These are phyloP conservation scores for Aptenodytes forsteri DNA, from an alignment of 2,113 vertebrate genomes.

Conservation along the genomic window DNA sequence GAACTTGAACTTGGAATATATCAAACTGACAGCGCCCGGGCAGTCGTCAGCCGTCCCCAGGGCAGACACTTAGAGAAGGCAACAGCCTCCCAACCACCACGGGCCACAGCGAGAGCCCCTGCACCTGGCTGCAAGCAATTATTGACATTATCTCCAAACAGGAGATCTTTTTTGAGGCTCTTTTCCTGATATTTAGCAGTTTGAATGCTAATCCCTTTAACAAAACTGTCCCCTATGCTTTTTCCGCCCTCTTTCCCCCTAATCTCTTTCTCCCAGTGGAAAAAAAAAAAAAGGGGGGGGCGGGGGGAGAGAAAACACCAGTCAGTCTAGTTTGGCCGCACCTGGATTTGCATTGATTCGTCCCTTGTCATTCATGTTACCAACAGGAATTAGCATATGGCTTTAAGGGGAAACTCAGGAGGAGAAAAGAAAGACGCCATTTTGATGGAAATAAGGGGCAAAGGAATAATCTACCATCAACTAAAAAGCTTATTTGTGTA, in stretches of 20 bases:
- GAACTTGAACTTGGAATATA: constrained; percentile 65
- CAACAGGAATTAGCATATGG: constrained; percentile 89
- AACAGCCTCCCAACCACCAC: constrained; percentile 11
- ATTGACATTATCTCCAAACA: constrained; percentile 74
- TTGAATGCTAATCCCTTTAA: constrained; percentile 82
- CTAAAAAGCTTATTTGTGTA: constrained; percentile 91
- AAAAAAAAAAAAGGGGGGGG: background rate
- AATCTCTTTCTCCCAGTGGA: constrained; percentile 55
- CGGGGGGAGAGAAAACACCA: constrained; percentile 68
- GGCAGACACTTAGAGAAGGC: constrained; percentile 38
- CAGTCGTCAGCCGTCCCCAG: constrained; percentile 21
- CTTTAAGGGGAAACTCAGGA: constrained; percentile 78
- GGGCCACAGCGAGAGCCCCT: constrained; percentile 27
- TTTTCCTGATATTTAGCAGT: constrained; percentile 73
- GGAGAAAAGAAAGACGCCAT: constrained; percentile 84
- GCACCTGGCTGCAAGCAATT: constrained; percentile 81
- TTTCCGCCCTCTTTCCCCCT: constrained; percentile 36
- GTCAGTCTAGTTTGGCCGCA: constrained; percentile 75
- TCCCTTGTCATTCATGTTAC: constrained; percentile 78
- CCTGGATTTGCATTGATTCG: constrained; percentile 84
- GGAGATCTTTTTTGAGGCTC: constrained; percentile 57
- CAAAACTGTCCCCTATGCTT: constrained; percentile 77
- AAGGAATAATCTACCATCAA: constrained; percentile 85
- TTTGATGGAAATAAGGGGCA: constrained; percentile 94
- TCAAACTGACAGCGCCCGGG: constrained; percentile 48